Base-by-base conservation (phyloP, 2,797 vertebrate genomes). In the Lophius americanus region DNA sequence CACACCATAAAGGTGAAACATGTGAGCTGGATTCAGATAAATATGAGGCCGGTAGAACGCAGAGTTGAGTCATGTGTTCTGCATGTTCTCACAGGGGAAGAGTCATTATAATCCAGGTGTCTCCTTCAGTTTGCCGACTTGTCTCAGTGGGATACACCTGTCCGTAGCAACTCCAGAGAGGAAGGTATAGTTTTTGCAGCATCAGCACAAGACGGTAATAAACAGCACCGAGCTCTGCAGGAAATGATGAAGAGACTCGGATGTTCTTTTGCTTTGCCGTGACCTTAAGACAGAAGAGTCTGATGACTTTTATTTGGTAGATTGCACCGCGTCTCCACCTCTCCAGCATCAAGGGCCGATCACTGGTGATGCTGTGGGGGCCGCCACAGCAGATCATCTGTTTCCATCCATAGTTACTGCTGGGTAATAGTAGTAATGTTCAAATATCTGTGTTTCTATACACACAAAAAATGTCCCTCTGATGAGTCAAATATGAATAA, bases 231-330 rank as follows among this genome's bases (percentile, higher is more conserved):
- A 63, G 7, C 49, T 55, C 56, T 75, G 76, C 48, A 61, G 12
- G 75, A 76, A 72, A 1, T 37, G 60, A 75, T 38, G 65, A 62
- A 72, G 53, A 54, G 58, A 71, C 64, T 44, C 65, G 58, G 51
- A 70, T n/a, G 70, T 48, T 73, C 60, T 37, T 76, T 60, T 51
- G 60, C 61, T 73, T 56, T 41, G 55, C 12, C 2, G 60, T 76
- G 77, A 84, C 84, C 76, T 82, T 71, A 68, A 78, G 73, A 75
- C 53, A 38, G 75, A 70, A 73, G 13, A 63, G 74, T 62, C 44
- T 75, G 79, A 82, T 48, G 68, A 78, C 79, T 78, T 70, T 75
- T 80, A 84, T 88, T 85, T 79, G 74, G 76, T 73, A 81, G 73
- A 85, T 68, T 79, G 79, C 52, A 13, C 54, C 2, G 37, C 66